These are phyloP conservation scores for Cataglyphis altisquamis DNA, from an alignment of 2,888 invertebrate species.

Conservation along the genomic window DNA sequence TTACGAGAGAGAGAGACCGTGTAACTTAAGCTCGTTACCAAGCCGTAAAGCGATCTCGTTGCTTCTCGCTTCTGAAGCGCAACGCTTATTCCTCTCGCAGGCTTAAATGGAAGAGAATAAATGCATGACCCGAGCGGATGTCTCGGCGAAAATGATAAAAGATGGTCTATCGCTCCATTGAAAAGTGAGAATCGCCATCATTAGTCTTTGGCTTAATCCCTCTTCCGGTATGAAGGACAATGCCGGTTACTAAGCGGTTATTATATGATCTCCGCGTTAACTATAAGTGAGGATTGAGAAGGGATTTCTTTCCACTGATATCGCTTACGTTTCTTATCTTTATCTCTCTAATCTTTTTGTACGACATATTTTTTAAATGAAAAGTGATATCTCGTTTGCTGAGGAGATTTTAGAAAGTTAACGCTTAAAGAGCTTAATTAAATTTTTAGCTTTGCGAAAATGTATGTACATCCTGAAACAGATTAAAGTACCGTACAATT, in stretches of 20 bases:
- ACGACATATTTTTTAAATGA: background rate
- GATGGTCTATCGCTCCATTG: conserved; percentile 13
- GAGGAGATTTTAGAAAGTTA: background rate
- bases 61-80: background rate
- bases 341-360: background rate
- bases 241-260: background rate
- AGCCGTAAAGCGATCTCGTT: conserved; percentile 1
- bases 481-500: background rate
- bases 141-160: conserved; percentile 23
- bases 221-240: background rate
- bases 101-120: background rate
- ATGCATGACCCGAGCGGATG: background rate
- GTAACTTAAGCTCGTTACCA: conserved; percentile 17
- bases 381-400: background rate
- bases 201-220: conserved; percentile 18
- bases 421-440: background rate
- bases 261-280: background rate
- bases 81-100: conserved; percentile 31
- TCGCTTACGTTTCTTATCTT: background rate
- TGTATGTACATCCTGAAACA: background rate
- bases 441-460: background rate
- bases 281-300: background rate
- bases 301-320: background rate
- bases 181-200: conserved; percentile 2
- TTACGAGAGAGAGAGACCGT: conserved; percentile 28